Conservation (phyloP, 2,113 vertebrate species). For the Canis aureus region DNA sequence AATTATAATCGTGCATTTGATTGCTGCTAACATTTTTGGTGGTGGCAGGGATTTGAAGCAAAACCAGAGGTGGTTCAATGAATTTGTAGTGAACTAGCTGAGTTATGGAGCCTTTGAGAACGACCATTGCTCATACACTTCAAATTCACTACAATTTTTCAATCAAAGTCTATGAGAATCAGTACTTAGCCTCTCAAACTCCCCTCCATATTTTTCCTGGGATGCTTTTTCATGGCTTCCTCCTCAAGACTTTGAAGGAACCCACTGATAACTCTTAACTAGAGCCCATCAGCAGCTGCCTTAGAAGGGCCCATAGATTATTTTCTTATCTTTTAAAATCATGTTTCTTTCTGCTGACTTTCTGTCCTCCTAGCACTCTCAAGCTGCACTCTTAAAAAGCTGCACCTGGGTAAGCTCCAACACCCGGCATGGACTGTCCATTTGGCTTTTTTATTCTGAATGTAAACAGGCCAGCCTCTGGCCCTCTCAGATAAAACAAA, state of each 20-base stretch:
- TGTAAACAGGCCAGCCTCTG: background rate
- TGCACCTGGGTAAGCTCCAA: background rate
- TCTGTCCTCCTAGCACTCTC: background rate
- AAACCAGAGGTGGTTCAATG: slow-evolving; percentile 77
- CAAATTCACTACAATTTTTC: slow-evolving; percentile 76
- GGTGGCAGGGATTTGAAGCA: slow-evolving; percentile 76
- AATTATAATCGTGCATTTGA: slow-evolving; percentile 83
- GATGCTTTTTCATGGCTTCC: slow-evolving; percentile 56
- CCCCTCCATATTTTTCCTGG: slow-evolving; percentile 59
- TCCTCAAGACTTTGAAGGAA: slow-evolving; percentile 70
- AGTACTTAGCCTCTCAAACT: slow-evolving; percentile 61
- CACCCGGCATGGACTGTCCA: background rate
- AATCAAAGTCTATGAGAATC: slow-evolving; percentile 71
- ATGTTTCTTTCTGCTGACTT: slow-evolving; percentile 30
- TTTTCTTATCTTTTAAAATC: background rate
- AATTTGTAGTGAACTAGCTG: slow-evolving; percentile 69
- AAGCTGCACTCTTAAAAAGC: background rate
- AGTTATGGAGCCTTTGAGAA: slow-evolving; percentile 76
- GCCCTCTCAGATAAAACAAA: background rate
- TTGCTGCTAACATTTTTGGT: slow-evolving; percentile 76
- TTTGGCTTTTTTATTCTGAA: background rate
- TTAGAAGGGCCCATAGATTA: background rate
- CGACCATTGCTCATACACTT: slow-evolving; percentile 70
- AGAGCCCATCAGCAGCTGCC: slow-evolving; percentile 61
- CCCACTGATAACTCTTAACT: slow-evolving; percentile 39